Evolutionary conservation across 2,113 vertebrate species (phyloP).

Genomic region (Odocoileus virginianus): DNA sequence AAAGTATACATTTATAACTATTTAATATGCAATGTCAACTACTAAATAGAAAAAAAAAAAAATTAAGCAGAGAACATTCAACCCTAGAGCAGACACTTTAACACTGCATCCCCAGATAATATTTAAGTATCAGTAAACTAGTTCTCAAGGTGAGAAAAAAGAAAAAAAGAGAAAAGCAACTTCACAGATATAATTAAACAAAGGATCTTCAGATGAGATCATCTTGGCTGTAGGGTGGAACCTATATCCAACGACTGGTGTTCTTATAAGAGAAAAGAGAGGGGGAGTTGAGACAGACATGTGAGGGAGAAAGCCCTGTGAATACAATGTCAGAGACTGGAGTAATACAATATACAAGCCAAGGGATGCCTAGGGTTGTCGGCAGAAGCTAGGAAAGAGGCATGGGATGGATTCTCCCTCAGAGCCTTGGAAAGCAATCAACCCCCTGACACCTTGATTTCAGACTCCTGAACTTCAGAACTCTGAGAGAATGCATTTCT

Average conservation of each 20-base stretch:
- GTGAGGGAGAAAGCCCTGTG: background rate
- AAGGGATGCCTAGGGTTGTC: background rate
- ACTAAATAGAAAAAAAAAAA: conserved; percentile 4
- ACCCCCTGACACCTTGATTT: background rate
- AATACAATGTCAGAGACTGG: background rate
- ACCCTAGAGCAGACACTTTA: background rate
- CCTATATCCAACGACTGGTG: background rate
- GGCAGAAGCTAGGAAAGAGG: background rate
- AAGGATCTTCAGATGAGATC: background rate
- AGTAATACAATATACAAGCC: background rate
- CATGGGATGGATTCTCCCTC: no score
- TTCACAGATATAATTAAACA: background rate
- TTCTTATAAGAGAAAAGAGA: background rate
- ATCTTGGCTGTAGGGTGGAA: background rate
- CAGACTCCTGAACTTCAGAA: background rate
- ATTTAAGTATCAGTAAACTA: background rate
- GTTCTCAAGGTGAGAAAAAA: background rate
- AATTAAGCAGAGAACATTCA: conserved; percentile 1
- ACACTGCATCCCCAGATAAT: background rate
- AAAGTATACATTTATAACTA: background rate
- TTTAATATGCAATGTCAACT: background rate
- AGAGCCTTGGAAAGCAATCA: background rate
- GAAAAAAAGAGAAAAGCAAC: background rate
- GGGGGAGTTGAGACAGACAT: background rate
- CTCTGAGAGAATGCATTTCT: background rate